phyloP scores from a whole-genome alignment of 2,113 vertebrate genomes.

The Lepus europaeus region DNA sequence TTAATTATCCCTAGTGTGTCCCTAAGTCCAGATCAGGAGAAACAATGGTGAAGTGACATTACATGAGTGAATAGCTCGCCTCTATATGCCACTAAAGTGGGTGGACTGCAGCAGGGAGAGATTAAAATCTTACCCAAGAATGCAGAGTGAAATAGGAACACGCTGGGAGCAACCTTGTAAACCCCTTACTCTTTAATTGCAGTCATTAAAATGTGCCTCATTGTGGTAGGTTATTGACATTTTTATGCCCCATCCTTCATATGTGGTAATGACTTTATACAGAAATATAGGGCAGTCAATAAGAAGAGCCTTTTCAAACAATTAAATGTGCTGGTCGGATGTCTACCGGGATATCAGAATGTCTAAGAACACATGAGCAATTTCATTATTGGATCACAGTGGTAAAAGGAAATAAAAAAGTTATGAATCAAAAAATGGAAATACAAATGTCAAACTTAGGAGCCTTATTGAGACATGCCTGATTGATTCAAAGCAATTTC shows the following conservation, averaged over 20 bases:
- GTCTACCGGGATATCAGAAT: neutral
- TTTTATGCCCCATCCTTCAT: conserved; percentile 10
- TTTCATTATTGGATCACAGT: conserved; percentile 17
- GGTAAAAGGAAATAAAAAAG: conserved; percentile 11
- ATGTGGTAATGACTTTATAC: neutral
- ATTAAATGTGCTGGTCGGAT: neutral
- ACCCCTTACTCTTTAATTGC: neutral
- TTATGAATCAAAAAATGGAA: neutral
- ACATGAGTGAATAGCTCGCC: neutral
- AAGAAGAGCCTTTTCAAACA: conserved; percentile 34
- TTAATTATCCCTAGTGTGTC: no score
- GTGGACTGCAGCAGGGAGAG: neutral
- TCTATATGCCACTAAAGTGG: neutral
- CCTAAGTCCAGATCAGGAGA: neutral
- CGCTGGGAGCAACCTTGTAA: neutral
- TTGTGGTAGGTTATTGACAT: neutral
- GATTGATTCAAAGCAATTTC: neutral
- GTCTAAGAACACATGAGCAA: neutral
- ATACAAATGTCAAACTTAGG: neutral
- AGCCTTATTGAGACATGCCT: neutral
- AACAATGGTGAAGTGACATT: no score
- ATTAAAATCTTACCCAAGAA: neutral
- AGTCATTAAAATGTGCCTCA: conserved; percentile 22
- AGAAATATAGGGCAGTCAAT: conserved; percentile 34
- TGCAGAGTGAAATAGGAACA: neutral